Conservation (phyloP, 2,113 vertebrate species). For the Ranitomeya variabilis region DNA sequence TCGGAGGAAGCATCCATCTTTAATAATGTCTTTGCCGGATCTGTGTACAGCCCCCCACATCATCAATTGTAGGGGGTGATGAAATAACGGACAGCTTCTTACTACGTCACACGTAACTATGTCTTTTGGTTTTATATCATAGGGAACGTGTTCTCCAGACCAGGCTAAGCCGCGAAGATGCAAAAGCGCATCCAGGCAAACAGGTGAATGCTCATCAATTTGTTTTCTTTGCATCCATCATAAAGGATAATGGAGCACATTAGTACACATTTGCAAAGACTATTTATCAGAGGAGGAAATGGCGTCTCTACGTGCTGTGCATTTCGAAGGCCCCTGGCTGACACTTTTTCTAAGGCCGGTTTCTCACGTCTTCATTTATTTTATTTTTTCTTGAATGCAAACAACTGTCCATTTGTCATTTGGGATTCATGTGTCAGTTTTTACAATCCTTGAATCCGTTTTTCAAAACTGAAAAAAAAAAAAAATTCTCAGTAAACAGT, state of each 20-base stretch:
- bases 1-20: slow-evolving; percentile 18
- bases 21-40: neutral
- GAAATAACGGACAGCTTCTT: neutral
- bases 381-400: too few species aligned
- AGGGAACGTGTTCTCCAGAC: neutral
- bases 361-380: too few species aligned
- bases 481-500: too few species aligned
- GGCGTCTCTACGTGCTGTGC: neutral
- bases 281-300: neutral
- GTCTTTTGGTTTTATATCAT: neutral
- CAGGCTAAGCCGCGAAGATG: slow-evolving; percentile 9
- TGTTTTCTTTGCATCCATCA: neutral
- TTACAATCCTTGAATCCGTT: too few species aligned
- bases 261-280: neutral
- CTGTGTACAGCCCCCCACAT: neutral
- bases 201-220: slow-evolving; percentile 14
- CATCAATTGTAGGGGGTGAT: neutral
- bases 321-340: neutral
- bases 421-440: too few species aligned
- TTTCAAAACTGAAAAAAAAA: too few species aligned
- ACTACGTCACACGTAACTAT: neutral
- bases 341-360: neutral
- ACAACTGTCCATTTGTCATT: too few species aligned
- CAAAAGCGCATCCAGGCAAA: neutral
- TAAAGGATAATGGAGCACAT: neutral